Conservation (phyloP, 2,888 invertebrate species). For the Lochmaea crataegi region DNA sequence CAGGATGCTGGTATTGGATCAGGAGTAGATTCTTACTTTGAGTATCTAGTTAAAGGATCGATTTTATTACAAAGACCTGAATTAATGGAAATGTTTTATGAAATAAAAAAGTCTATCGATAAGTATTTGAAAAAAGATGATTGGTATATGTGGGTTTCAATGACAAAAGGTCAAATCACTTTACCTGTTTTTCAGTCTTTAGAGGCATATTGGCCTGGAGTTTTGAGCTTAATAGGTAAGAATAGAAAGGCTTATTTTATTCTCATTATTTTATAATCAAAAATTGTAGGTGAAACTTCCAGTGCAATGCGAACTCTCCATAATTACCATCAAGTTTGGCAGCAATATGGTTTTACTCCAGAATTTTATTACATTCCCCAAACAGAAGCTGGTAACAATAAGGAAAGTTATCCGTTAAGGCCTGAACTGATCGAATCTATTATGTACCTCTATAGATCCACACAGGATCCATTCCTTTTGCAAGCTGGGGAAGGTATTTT, state of each 20-base stretch:
- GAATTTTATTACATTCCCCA: constrained; percentile 97
- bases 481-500: constrained; percentile 95
- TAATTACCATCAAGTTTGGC: constrained; percentile 97
- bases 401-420: constrained; percentile 93
- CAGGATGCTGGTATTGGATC: constrained; percentile 97
- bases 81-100: constrained; percentile 90
- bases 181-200: constrained; percentile 98
- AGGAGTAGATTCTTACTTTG: constrained; percentile 97
- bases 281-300: constrained; percentile 80
- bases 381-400: constrained; percentile 83
- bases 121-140: constrained; percentile 92
- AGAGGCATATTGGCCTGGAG: constrained; percentile 98
- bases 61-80: constrained; percentile 88
- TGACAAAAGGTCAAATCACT: constrained; percentile 95
- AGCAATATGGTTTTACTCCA: constrained; percentile 97
- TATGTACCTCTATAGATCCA: constrained; percentile 95
- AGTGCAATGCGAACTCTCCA: constrained; percentile 93
- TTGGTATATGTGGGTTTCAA: constrained; percentile 99
- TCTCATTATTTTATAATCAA: background rate
- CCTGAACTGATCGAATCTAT: constrained; percentile 97
- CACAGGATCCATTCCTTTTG: constrained; percentile 91
- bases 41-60: constrained; percentile 97
- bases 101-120: constrained; percentile 80
- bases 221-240: constrained; percentile 83
- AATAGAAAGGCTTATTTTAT: background rate